Conservation (phyloP, 2,888 invertebrate genomes). For the Listrodromus nycthemerus region DNA sequence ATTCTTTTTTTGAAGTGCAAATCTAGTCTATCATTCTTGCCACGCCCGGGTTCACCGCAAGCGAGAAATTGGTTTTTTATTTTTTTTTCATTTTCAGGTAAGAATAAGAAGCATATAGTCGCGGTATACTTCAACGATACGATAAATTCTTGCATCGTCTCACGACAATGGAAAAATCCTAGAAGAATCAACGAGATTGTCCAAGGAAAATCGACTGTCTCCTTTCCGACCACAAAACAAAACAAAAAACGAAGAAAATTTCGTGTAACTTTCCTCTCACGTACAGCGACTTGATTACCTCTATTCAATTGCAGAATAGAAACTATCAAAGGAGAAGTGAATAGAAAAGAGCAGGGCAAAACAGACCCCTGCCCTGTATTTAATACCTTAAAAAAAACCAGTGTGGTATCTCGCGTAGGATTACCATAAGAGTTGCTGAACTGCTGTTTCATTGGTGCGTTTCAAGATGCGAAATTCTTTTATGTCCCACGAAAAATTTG, state of each 20-base stretch:
- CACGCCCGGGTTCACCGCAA: constrained; percentile 45
- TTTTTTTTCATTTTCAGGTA: constrained; percentile 7
- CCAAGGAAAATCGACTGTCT: constrained; percentile 69
- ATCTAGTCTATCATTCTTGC: constrained; percentile 28
- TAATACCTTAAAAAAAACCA: background rate
- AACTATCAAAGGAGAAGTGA: constrained; percentile 1
- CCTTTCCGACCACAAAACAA: constrained; percentile 4
- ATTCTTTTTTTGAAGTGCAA: constrained; percentile 38
- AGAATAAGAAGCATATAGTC: constrained; percentile 18
- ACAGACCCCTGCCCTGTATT: constrained; percentile 15
- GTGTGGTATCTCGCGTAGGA: background rate
- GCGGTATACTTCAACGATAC: constrained; percentile 9
- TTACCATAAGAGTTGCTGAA: no score
- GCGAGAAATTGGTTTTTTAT: constrained; percentile 44
- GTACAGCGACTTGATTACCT: constrained; percentile 12
- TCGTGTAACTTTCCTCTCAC: constrained; percentile 45
- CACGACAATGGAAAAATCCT: constrained; percentile 68
- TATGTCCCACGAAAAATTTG: no score
- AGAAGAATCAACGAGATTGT: constrained; percentile 77
- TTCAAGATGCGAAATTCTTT: no score
- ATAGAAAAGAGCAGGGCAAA: constrained; percentile 33
- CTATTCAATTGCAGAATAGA: constrained; percentile 76
- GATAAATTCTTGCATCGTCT: constrained; percentile 44
- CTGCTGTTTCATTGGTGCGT: no score
- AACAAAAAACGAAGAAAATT: background rate